Conservation (phyloP, 2,888 invertebrate genomes). For the Pyrocoelia pectoralis region DNA sequence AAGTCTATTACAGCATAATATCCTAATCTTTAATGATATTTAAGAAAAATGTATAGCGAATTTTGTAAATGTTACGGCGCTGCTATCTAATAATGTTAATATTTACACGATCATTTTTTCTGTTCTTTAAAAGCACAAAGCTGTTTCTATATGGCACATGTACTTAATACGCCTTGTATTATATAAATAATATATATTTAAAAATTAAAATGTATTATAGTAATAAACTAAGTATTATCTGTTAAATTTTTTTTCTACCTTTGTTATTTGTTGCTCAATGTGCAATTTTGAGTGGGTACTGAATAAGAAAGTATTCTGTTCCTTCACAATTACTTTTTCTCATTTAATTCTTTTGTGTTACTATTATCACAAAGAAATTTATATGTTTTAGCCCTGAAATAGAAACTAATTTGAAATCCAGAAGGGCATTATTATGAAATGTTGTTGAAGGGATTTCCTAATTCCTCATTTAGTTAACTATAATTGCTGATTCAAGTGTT, state of each 20-base stretch:
- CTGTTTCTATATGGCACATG: slow-evolving; percentile 37
- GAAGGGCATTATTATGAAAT: too few species aligned
- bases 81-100: slow-evolving; percentile 31
- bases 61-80: slow-evolving; percentile 36
- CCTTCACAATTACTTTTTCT: too few species aligned
- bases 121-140: slow-evolving; percentile 35
- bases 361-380: too few species aligned
- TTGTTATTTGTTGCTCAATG: too few species aligned
- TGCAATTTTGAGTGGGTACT: too few species aligned
- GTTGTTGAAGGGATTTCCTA: too few species aligned
- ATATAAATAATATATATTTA: slow-evolving; percentile 41
- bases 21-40: slow-evolving; percentile 24
- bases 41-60: slow-evolving; percentile 29
- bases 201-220: slow-evolving; percentile 52
- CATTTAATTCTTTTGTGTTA: too few species aligned
- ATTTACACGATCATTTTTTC: slow-evolving; percentile 11
- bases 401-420: too few species aligned
- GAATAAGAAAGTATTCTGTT: too few species aligned
- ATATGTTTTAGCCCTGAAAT: too few species aligned
- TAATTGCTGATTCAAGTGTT: too few species aligned
- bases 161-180: slow-evolving; percentile 39
- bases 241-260: slow-evolving; percentile 41
- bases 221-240: slow-evolving; percentile 57
- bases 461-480: too few species aligned
- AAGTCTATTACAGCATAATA: slow-evolving; percentile 26